Base-by-base conservation (phyloP, 92 coral and sea anemone species). In the Porites lobata region DNA sequence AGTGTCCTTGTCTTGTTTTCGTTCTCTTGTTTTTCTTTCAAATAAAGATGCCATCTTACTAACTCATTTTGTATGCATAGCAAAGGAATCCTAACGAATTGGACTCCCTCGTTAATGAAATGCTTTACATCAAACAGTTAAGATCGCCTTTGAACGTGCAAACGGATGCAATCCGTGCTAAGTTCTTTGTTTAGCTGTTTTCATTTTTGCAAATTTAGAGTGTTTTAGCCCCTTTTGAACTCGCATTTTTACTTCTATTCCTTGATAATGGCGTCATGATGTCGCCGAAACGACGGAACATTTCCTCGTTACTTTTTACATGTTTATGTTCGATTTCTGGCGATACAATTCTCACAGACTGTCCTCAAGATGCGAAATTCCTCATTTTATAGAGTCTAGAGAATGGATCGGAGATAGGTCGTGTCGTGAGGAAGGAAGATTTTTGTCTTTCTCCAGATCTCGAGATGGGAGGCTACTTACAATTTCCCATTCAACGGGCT, bases 391-490 rank as follows among this genome's bases (percentile, higher is more conserved):
- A 59, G 78, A 73, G 61, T 50, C 78, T 76, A 19, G 32, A 10
- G 22, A 43, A 76, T 76, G 80, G 80, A 1, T 9, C 67, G 14
- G 80, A 76, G 22, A 76, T 76, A 0, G 14, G 9, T 76, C 80
- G 69, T 58, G 14, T 76, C 51, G 1, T 64, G 1, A 6, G 53
- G 2, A 4, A 59, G 6, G 12, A 1, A 1, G 68, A 29, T 58
- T 77, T 58, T 17, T 77, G 20, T 77, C 81, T 9, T 77, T 77
- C 61, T 20, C 81, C 29, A 26, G 81, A 68, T 77, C 81, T 77
- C 69, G 9, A 9, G 24, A 62, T 77, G 81, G 69, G 29, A 59
- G 69, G 22, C 54, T 22, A 66, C 13, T 75, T 13, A 52, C 65
- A 58, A 75, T 75, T 58, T 56, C 65, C 38, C 9, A 56, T 19